phyloP scores from a whole-genome alignment of 2,888 invertebrate genomes.

The Agrenia bidenticulata region DNA sequence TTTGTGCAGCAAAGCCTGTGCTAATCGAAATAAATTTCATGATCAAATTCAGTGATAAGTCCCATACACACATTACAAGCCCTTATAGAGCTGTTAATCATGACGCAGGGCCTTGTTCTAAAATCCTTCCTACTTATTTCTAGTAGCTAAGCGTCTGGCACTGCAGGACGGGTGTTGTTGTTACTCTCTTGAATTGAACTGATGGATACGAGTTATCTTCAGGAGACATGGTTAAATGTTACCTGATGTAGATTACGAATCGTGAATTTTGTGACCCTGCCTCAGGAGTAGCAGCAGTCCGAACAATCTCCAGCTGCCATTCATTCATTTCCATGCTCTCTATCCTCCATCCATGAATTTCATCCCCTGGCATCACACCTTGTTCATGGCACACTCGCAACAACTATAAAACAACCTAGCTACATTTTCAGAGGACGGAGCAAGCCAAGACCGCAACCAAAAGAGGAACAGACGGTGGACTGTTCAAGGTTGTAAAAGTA shows the following conservation, averaged over 20 bases:
- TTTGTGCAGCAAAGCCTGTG: neutral
- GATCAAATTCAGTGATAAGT: slow-evolving; percentile 5
- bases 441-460: neutral
- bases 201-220: neutral
- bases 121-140: neutral
- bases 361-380: neutral
- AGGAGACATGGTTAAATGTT: slow-evolving; percentile 10
- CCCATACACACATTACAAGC: too few relatives aligned
- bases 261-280: neutral
- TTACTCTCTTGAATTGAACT: too few relatives aligned
- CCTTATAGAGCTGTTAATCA: neutral
- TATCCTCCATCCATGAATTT: neutral
- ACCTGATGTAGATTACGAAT: slow-evolving; percentile 7
- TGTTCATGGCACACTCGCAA: too few relatives aligned
- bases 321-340: slow-evolving; percentile 1
- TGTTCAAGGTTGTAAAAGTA: too few relatives aligned
- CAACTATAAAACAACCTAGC: too few relatives aligned
- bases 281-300: neutral
- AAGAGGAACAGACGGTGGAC: neutral
- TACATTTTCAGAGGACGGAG: neutral
- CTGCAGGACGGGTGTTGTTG: too few relatives aligned
- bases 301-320: neutral
- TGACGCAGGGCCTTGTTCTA: neutral
- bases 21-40: slow-evolving; percentile 6
- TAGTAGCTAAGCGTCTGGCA: too few relatives aligned